Evolutionary conservation across 2,797 vertebrate species (phyloP).

Genomic region (Sebastes iracundus): DNA sequence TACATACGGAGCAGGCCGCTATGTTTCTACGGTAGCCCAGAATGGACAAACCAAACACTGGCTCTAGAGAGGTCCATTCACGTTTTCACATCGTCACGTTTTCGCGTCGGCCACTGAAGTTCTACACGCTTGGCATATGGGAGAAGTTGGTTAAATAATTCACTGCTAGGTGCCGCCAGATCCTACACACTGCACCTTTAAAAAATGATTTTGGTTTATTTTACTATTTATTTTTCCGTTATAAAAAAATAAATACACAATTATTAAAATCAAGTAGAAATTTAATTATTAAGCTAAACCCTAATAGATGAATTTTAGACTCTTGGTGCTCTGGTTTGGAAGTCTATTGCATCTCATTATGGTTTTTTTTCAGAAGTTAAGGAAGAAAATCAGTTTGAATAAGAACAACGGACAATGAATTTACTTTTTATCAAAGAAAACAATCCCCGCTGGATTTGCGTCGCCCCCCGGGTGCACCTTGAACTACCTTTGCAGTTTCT

Average conservation of each 20-base stretch:
- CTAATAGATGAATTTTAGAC: neutral
- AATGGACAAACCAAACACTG: no score
- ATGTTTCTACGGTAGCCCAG: no score
- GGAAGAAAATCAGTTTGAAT: neutral
- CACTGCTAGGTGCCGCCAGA: no score
- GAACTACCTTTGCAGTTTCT: slow-evolving; percentile 28
- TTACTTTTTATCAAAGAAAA: neutral
- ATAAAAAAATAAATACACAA: neutral
- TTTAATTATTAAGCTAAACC: neutral
- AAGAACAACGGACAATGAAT: neutral
- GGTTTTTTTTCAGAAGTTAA: neutral
- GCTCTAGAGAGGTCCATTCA: no score
- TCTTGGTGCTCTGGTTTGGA: neutral
- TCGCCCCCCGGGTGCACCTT: neutral
- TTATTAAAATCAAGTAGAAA: neutral
- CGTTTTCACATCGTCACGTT: no score
- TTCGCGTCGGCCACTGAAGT: no score
- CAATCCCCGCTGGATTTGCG: neutral
- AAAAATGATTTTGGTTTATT: neutral
- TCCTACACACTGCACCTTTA: no score
- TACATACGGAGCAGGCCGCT: no score
- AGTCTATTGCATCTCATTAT: neutral
- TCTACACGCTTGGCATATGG: no score
- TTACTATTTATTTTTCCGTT: neutral
- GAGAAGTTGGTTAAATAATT: no score